These are phyloP conservation scores for Sebastes kiyomatsui DNA, from an alignment of 2,797 vertebrate genomes.

Conservation along the genomic window DNA sequence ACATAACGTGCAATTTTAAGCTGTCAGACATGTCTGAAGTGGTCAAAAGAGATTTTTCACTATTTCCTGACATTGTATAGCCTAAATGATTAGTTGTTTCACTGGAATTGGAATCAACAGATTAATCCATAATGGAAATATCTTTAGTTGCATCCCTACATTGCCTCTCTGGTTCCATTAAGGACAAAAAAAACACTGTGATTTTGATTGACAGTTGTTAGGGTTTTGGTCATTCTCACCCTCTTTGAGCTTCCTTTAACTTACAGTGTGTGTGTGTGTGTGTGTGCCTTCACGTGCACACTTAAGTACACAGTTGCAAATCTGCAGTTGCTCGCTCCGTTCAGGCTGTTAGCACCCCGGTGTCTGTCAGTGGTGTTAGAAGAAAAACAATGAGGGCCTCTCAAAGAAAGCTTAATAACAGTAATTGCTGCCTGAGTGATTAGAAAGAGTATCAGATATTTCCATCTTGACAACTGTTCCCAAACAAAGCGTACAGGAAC, in stretches of 20 bases:
- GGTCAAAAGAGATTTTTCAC: background rate
- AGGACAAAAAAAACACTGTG: background rate
- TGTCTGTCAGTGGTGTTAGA: conserved; percentile 59
- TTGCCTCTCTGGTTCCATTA: background rate
- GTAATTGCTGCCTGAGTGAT: conserved; percentile 71
- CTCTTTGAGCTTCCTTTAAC: background rate
- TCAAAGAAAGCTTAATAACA: conserved; percentile 74
- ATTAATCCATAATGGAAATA: background rate
- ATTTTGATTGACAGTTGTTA: conserved; percentile 40
- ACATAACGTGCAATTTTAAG: background rate
- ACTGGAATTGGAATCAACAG: background rate
- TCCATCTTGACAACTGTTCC: conserved; percentile 78
- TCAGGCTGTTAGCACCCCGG: conserved; percentile 46
- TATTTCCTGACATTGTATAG: background rate
- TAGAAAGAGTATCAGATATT: conserved; percentile 77
- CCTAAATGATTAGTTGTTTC: background rate
- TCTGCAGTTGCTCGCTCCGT: conserved; percentile 10
- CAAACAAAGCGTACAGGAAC: conserved; percentile 62
- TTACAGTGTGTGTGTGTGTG: background rate
- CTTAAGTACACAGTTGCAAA: conserved; percentile 39
- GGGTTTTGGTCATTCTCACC: conserved; percentile 35
- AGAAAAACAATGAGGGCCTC: conserved; percentile 61
- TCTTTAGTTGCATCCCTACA: background rate
- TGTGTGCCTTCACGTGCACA: conserved; percentile 18
- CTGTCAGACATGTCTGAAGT: background rate